These are phyloP conservation scores for Apodemus speciosus DNA, from an alignment of 2,113 vertebrate genomes.

Conservation along the genomic window DNA sequence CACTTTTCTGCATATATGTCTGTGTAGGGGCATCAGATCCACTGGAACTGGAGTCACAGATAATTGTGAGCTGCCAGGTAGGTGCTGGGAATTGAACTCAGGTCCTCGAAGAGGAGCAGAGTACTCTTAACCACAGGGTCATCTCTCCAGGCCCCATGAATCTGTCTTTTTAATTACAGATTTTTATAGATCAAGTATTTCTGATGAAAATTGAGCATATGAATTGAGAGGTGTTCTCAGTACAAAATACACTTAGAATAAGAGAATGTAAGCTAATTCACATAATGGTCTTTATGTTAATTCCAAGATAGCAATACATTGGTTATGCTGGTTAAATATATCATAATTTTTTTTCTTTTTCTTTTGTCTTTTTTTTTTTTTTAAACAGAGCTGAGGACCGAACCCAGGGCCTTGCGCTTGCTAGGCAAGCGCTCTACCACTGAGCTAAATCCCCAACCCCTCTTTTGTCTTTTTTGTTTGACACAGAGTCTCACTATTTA, in stretches of 20 bases:
- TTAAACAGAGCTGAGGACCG: no score
- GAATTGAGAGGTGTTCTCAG: background rate
- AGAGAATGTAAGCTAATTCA: background rate
- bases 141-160: background rate
- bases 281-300: background rate
- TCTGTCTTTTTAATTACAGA: background rate
- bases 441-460: no score
- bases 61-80: background rate
- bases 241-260: background rate
- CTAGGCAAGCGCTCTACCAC: no score
- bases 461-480: no score
- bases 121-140: background rate
- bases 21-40: background rate
- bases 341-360: background rate
- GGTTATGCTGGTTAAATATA: background rate
- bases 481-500: background rate
- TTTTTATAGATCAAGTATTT: conserved; percentile 19
- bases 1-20: background rate
- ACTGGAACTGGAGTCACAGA: background rate
- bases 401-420: no score
- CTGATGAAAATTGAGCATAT: background rate
- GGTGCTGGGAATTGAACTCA: background rate
- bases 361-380: no score
- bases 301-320: background rate
- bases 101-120: background rate